Base-by-base conservation (phyloP, 1,140 invertebrate species). In the Glossosoma conforme region DNA sequence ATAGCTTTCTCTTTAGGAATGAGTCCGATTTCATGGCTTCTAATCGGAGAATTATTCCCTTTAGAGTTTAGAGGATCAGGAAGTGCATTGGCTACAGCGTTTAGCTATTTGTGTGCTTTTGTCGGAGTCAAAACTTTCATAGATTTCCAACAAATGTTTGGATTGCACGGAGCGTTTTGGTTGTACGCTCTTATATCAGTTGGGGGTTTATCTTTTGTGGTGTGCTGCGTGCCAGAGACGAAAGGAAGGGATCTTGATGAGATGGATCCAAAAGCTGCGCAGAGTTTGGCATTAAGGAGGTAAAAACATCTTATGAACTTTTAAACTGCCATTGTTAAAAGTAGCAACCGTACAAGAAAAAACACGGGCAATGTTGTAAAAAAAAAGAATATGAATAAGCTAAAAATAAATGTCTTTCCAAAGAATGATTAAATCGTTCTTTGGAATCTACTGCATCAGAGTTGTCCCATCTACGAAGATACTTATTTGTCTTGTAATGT, bases 111-210 rank as follows among this genome's bases (percentile, higher is more conserved):
- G 15, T 91, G 87, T 69, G 89, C 89, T 47, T 94, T 94, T 66
- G 76, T 92, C n/a, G 86, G 91, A 17, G 91, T 93, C 10, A 93
- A 93, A 65, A 89, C 90, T 9, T 95, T 93, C 68, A 82, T 89
- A 41, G 84, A 90, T 62, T 84, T 94, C 62, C 83, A 91, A 65
- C 79, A 84, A 63, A 66, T 80, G 9, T 71, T 93, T 13, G 89
- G 89, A 1, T 68, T 91, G 14, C 82, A 89, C 61, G 89, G 88
- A 1, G 86, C 89, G 0, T 96, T 94, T 69, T 94, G 90, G 87
- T 77, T 93, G 44, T 96, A 93, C 67, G 86, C 91, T 0, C 87
- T 83, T 28, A 81, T 94, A 62, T 87, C 89, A 2, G 80, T 91
- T 0, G 80, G 86, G 44, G 91, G 91, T 2, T 70, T 93, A 1